Evolutionary conservation across 2,113 vertebrate genomes (phyloP), one percentile per base, ranked within the genome.

Genomic region (Mesocricetus auratus): DNA sequence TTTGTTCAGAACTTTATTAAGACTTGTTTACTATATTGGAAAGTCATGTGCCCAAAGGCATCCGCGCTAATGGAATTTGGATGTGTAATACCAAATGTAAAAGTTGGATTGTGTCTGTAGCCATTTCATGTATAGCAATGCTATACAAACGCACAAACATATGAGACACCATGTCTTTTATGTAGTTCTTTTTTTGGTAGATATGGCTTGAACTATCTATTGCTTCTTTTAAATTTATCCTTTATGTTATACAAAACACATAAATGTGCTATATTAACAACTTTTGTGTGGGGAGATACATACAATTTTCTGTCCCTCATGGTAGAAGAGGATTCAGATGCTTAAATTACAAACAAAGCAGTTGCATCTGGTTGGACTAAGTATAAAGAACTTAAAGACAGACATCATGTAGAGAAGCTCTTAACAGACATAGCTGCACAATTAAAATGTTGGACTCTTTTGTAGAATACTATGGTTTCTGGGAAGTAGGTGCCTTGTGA

Each of bases 1-100:
- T 94, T 89, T 71, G 66, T 87, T 97, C 58, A 50, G 22, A 83
- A 92, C 11, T 74, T 93, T 68, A 89, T n/a, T 79, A 88, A 94
- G n/a, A 66, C 21, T 87, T 85, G 21, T 8, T 69, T 33, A 58
- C 21, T 87, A 0, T 50, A 33, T 26, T 90, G 85, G 81, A 92
- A 92, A 97, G 31, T 33, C 31, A 62, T n/a, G 3, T 86, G 71
- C 91, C 36, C 68, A 90, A 75, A 91, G 33, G 47, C 12, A 93
- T 87, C 19, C 77, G 50, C 73, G 36, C 4, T 82, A 81, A 89
- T 60, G 69, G 73, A 74, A 56, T 86, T 56, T 86, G 78, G 36
- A 90, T 47, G 56, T 87, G 36, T 47, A 56, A 60, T 36, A 79
- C 21, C 68, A 82, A 94, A 68, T 89, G 94, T 1, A 58, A 13